A percentile compares a stretch with the other conserved stretches of the same genome.
Conservation (phyloP, 2,113 vertebrate species). For the Scolopax mira region DNA sequence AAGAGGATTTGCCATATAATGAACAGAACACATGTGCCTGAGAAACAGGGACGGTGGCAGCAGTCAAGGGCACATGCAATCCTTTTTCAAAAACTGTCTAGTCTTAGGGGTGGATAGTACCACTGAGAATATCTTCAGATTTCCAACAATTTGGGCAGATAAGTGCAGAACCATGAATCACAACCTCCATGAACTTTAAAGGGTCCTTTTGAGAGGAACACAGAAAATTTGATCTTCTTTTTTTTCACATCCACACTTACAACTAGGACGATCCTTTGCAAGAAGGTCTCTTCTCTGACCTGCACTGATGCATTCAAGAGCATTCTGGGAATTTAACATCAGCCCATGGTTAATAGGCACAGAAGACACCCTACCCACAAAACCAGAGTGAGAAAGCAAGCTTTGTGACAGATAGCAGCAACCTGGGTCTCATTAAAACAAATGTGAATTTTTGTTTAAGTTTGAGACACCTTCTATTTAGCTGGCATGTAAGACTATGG, state of each 20-base stretch:
- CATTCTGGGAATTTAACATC: background rate
- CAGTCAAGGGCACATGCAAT: rapidly evolving
- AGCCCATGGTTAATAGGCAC: background rate
- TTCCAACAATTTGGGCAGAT: background rate
- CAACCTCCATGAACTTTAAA: background rate
- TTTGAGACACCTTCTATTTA: background rate
- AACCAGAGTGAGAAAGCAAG: background rate
- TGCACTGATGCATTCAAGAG: background rate
- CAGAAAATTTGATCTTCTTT: background rate
- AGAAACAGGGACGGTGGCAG: background rate
- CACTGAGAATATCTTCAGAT: background rate
- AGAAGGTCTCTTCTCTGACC: background rate
- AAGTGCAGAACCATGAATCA: background rate
- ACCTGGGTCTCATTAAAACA: background rate
- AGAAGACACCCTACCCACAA: background rate
- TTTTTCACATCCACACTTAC: background rate
- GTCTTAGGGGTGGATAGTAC: background rate
- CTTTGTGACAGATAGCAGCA: background rate
- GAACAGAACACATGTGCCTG: background rate
- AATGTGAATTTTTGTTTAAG: background rate
- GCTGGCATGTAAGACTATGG: background rate
- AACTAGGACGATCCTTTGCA: background rate
- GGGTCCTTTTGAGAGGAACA: background rate
- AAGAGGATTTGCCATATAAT: background rate
- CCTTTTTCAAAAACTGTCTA: background rate